Evolutionary conservation across 2,888 invertebrate species (phyloP).

Genomic region (Drosophila antonietae): DNA sequence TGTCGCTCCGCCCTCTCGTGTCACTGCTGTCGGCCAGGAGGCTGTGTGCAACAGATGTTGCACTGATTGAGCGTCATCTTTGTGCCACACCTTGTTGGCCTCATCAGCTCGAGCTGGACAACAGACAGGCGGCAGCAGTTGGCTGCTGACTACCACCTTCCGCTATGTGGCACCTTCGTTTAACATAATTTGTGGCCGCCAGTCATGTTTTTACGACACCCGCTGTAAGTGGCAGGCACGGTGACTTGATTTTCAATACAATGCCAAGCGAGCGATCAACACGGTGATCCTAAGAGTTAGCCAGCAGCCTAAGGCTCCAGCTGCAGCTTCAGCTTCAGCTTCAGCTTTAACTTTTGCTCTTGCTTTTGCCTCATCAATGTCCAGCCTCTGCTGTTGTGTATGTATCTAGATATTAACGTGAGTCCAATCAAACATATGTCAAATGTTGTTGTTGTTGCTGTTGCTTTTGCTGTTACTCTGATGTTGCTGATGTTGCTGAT

Average conservation of each 20-base stretch:
- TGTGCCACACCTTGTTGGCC: slow-evolving; percentile 58
- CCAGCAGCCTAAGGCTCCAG: slow-evolving; percentile 1
- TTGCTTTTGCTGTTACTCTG: slow-evolving; percentile 33
- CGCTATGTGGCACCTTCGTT: slow-evolving; percentile 61
- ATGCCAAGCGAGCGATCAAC: slow-evolving; percentile 23
- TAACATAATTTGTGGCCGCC: slow-evolving; percentile 75
- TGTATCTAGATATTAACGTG: slow-evolving; percentile 32
- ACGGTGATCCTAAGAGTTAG: background rate
- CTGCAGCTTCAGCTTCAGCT: slow-evolving; percentile 9
- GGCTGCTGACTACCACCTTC: slow-evolving; percentile 64
- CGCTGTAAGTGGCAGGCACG: slow-evolving; percentile 57
- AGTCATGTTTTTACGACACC: slow-evolving; percentile 71
- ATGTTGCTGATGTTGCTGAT: slow-evolving; percentile 56
- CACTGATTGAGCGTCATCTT: slow-evolving; percentile 67
- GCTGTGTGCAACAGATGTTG: slow-evolving; percentile 64
- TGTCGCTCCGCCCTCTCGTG: slow-evolving; percentile 57
- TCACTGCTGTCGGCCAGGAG: slow-evolving; percentile 62
- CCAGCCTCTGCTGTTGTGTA: slow-evolving; percentile 11
- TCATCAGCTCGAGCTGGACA: slow-evolving; percentile 44
- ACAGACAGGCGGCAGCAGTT: slow-evolving; percentile 1
- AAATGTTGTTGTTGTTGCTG: slow-evolving; percentile 48
- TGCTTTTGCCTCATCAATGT: slow-evolving; percentile 24
- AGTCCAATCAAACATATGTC: slow-evolving; percentile 73
- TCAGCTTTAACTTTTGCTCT: background rate
- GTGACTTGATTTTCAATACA: slow-evolving; percentile 42